Evolutionary conservation across 2,888 invertebrate genomes (phyloP).

Genomic region (Lymantria dispar): DNA sequence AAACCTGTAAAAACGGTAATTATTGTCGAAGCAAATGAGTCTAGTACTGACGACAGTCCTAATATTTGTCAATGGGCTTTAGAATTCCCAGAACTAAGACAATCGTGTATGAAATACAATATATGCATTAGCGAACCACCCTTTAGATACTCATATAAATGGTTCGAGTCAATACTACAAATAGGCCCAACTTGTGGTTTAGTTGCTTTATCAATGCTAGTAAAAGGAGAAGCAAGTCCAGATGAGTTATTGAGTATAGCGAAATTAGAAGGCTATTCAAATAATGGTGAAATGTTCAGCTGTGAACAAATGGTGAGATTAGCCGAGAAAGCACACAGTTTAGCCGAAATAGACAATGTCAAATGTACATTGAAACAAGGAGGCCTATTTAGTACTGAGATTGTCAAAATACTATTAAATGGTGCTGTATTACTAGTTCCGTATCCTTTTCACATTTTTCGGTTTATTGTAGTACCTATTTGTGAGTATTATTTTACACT

Average conservation of each 20-base stretch:
- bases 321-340: conserved; percentile 78
- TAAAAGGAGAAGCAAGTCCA: conserved; percentile 81
- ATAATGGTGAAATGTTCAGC: conserved; percentile 95
- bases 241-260: conserved; percentile 84
- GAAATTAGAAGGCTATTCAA: conserved; percentile 85
- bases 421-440: conserved; percentile 84
- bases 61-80: conserved; percentile 82
- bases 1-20: conserved; percentile 19
- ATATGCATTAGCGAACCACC: conserved; percentile 77
- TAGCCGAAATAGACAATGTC: conserved; percentile 60
- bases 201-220: conserved; percentile 92
- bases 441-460: conserved; percentile 76
- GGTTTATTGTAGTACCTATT: no score
- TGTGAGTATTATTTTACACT: no score
- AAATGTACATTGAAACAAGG: conserved; percentile 61
- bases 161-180: conserved; percentile 68
- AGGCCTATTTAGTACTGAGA: conserved; percentile 71
- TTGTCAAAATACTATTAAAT: conserved; percentile 77
- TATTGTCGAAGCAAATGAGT: conserved; percentile 17
- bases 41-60: conserved; percentile 23
- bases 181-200: conserved; percentile 92
- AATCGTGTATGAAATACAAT: conserved; percentile 80
- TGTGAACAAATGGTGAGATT: conserved; percentile 86
- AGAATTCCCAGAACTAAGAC: conserved; percentile 79
- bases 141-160: conserved; percentile 66